A percentile compares a stretch with the other conserved stretches of the same genome.
phyloP scores from a whole-genome alignment of 2,797 vertebrate species.

The Poeciliopsis paucimaculata region DNA sequence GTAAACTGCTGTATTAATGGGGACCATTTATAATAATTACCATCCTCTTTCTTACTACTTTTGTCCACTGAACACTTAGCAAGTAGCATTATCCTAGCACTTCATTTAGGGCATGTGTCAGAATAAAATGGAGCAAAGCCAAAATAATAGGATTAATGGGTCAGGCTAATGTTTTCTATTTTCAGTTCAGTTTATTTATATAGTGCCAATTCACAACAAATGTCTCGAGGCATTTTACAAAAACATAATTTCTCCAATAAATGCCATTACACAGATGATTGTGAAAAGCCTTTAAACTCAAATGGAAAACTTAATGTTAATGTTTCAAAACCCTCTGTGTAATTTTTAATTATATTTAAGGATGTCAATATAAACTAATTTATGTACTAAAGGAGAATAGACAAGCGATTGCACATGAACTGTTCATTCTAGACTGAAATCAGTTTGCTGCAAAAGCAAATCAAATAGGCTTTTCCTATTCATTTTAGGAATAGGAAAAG shows the following conservation, averaged over 20 bases:
- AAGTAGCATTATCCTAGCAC: slow-evolving; percentile 26
- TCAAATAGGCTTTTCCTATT: slow-evolving; percentile 5
- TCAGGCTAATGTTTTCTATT: neutral
- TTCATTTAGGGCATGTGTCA: slow-evolving; percentile 52
- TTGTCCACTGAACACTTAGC: slow-evolving; percentile 49
- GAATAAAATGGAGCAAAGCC: slow-evolving; percentile 54
- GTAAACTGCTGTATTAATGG: slow-evolving; percentile 53
- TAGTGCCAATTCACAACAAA: too few relatives aligned
- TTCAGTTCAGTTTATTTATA: too few relatives aligned
- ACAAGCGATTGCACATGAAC: neutral
- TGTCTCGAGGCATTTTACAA: too few relatives aligned
- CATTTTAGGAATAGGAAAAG: too few relatives aligned
- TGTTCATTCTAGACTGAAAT: neutral
- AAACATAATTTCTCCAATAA: neutral
- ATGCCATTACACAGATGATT: neutral
- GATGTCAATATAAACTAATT: neutral
- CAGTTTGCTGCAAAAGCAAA: slow-evolving; percentile 14
- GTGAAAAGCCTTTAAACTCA: neutral
- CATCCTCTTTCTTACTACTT: slow-evolving; percentile 36
- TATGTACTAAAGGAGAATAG: neutral
- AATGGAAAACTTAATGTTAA: neutral
- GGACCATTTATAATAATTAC: slow-evolving; percentile 65
- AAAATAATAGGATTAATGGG: slow-evolving; percentile 29
- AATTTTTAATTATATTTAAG: neutral
- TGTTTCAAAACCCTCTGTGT: neutral